Conservation (phyloP, 2,888 invertebrate species). For the Cephus sareptanus region DNA sequence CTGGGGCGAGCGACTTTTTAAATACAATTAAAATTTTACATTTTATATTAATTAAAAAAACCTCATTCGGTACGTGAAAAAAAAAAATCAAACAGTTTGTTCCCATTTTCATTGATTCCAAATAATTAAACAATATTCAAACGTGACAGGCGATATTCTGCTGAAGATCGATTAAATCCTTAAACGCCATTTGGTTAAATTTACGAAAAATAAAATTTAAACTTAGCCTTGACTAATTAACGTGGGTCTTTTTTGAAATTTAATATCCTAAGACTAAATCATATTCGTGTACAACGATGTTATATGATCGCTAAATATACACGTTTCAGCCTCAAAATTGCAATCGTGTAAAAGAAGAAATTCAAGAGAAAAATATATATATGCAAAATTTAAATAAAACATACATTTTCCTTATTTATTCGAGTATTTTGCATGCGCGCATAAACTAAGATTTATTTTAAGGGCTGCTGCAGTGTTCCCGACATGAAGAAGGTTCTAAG, state of each 20-base stretch:
- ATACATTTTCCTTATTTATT: not conserved
- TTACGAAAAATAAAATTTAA: not conserved
- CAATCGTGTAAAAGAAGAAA: not conserved
- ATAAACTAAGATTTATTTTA: not conserved
- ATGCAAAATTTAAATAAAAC: not conserved
- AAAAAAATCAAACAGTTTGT: not conserved
- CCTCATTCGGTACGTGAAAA: no score
- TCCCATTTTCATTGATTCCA: fast-evolving
- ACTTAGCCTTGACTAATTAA: no score
- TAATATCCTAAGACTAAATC: not conserved
- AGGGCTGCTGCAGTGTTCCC: not conserved
- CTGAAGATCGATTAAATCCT: not conserved
- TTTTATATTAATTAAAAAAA: no score
- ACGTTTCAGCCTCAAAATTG: no score
- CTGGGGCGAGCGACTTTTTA: not conserved
- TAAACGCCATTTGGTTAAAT: not conserved
- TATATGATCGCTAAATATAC: not conserved
- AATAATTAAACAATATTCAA: no score
- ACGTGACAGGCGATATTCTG: not conserved
- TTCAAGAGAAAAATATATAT: not conserved
- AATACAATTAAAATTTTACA: no score
- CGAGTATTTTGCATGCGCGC: not conserved
- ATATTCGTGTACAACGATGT: not conserved
- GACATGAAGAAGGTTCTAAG: not conserved
- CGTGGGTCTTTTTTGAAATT: not conserved